Percentiles rank a stretch among this genome's conserved stretches.
These are phyloP conservation scores for Cephus pulcher DNA, from an alignment of 2,888 invertebrate species.

Conservation along the genomic window DNA sequence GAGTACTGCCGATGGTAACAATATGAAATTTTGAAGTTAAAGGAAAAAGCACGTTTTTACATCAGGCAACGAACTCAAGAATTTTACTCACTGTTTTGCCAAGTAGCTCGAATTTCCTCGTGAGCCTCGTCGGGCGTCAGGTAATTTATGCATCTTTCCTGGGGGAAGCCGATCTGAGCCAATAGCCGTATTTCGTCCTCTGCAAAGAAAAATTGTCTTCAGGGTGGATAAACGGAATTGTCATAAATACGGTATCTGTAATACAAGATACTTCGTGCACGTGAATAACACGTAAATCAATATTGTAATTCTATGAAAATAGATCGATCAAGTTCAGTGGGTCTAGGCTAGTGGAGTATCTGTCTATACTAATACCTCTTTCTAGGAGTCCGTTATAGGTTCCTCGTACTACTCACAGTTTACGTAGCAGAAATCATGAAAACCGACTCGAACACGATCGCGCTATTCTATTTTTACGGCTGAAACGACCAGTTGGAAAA, in stretches of 20 bases:
- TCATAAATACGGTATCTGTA: background rate
- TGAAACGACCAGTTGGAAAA: too few relatives aligned
- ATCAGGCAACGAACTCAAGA: too few relatives aligned
- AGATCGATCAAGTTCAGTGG: constrained; percentile 34
- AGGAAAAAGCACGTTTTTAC: too few relatives aligned
- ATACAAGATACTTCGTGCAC: background rate
- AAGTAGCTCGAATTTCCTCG: constrained; percentile 82
- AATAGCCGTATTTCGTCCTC: constrained; percentile 80
- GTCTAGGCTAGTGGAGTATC: constrained; percentile 22
- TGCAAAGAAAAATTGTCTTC: constrained; percentile 55
- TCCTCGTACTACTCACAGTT: too few relatives aligned
- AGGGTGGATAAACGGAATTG: background rate
- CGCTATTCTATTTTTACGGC: too few relatives aligned
- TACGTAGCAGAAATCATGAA: too few relatives aligned
- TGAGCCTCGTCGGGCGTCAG: constrained; percentile 76
- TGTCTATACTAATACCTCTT: too few relatives aligned
- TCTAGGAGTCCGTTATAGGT: too few relatives aligned
- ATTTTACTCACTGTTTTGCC: constrained; percentile 69
- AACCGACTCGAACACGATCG: too few relatives aligned
- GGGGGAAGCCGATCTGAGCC: constrained; percentile 75
- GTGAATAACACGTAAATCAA: constrained; percentile 19
- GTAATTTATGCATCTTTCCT: constrained; percentile 84
- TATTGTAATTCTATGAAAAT: constrained; percentile 26
- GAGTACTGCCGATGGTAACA: constrained; percentile 19
- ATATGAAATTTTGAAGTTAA: too few relatives aligned